A percentile compares a stretch with the other conserved stretches of the same genome.
These are phyloP conservation scores for Gonioctena quinquepunctata DNA, from an alignment of 1,140 invertebrate species.

Conservation along the genomic window DNA sequence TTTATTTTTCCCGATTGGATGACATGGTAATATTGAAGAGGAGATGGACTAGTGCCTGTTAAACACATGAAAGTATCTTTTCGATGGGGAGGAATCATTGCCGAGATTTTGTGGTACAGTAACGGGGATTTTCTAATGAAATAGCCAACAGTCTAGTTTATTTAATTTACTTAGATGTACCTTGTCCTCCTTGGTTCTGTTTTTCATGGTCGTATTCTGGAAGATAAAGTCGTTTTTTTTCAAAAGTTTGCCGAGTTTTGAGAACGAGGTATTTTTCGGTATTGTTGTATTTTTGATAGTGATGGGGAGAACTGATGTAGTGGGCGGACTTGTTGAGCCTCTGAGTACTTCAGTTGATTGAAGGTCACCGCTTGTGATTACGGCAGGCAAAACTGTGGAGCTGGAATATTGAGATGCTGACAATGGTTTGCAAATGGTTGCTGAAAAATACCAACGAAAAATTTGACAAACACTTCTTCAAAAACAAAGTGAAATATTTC, in stretches of 20 bases:
- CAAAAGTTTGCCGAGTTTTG: constrained; percentile 22
- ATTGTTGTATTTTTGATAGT: background rate
- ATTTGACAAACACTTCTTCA: too few relatives aligned
- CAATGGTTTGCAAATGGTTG: constrained; percentile 32
- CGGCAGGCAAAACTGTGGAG: constrained; percentile 8
- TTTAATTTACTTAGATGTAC: constrained; percentile 13
- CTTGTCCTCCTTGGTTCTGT: constrained; percentile 21
- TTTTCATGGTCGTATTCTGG: constrained; percentile 12
- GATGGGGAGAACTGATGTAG: constrained; percentile 19
- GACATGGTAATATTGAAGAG: too few relatives aligned
- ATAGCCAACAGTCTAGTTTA: too few relatives aligned
- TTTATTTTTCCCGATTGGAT: too few relatives aligned
- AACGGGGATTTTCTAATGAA: too few relatives aligned
- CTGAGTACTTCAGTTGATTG: constrained; percentile 3
- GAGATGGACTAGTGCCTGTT: too few relatives aligned
- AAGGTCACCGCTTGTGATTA: too few relatives aligned
- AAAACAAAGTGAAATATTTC: background rate
- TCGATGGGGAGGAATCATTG: too few relatives aligned
- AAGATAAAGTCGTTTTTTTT: constrained; percentile 25
- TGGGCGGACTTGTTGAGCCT: constrained; percentile 27
- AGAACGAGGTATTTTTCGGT: constrained; percentile 4
- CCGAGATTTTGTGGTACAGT: too few relatives aligned
- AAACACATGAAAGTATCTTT: too few relatives aligned
- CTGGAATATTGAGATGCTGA: constrained; percentile 33
- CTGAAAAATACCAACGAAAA: constrained; percentile 42